A percentile compares a stretch with the other conserved stretches of the same genome.
phyloP scores from a whole-genome alignment of 1,140 invertebrate species.

The Limonius californicus region DNA sequence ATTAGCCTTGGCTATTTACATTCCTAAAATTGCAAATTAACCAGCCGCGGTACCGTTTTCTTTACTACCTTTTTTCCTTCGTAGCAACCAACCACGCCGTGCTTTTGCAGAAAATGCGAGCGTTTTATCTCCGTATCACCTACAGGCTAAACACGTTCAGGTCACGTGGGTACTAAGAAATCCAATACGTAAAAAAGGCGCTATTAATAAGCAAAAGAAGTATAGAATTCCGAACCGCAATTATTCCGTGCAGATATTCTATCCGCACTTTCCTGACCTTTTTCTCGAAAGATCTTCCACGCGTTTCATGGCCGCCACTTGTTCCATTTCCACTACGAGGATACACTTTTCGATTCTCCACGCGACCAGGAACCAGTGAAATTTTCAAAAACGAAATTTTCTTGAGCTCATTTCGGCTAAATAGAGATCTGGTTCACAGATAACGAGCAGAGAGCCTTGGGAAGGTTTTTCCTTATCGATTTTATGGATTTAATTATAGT shows the following conservation, averaged over 20 bases:
- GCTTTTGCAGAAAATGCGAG: not conserved
- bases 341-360: no score
- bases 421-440: no score
- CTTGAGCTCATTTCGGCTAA: no score
- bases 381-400: no score
- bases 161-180: constrained; percentile 1
- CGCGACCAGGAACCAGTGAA: no score
- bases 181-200: not conserved
- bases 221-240: constrained; percentile 7
- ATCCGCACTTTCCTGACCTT: constrained; percentile 1
- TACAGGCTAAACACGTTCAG: not conserved
- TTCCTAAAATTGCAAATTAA: constrained; percentile 11
- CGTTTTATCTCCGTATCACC: not conserved
- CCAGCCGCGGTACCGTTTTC: not conserved
- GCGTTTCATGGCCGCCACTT: not conserved
- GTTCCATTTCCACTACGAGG: no score
- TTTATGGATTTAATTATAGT: no score
- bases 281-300: not conserved
- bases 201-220: not conserved
- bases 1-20: constrained; percentile 11
- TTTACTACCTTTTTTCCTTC: not conserved
- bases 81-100: not conserved
- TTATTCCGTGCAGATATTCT: constrained; percentile 1
- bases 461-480: no score
- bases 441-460: no score